Conservation (phyloP, 1,140 invertebrate species). For the Ips typographus region DNA sequence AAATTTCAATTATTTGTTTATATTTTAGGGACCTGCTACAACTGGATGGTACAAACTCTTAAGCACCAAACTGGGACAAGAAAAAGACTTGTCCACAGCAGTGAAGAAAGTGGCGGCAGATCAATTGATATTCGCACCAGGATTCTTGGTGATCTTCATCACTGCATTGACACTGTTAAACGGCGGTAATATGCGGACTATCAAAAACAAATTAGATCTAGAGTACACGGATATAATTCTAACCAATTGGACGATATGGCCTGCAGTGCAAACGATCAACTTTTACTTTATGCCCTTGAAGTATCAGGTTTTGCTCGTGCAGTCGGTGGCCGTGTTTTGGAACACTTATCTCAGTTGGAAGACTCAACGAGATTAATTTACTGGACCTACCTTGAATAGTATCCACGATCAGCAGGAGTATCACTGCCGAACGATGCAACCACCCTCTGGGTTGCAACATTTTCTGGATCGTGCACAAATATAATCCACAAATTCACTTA, state of each 20-base stretch:
- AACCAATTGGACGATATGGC: constrained; percentile 82
- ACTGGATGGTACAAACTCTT: constrained; percentile 35
- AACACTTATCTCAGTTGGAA: constrained; percentile 79
- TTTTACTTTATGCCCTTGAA: constrained; percentile 79
- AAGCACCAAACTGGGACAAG: constrained; percentile 25
- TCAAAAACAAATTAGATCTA: constrained; percentile 60
- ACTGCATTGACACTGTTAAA: constrained; percentile 57
- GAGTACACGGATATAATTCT: constrained; percentile 70
- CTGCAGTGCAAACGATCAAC: constrained; percentile 78
- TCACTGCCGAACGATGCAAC: background rate
- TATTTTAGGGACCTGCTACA: constrained; percentile 36
- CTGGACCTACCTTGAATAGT: constrained; percentile 22
- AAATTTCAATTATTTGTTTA: background rate
- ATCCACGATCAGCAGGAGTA: constrained; percentile 16
- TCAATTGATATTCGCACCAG: constrained; percentile 68
- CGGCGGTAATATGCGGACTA: constrained; percentile 61
- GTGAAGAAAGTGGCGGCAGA: constrained; percentile 73
- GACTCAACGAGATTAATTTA: constrained; percentile 51
- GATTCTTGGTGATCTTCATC: constrained; percentile 63
- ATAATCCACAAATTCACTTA: constrained; percentile 10
- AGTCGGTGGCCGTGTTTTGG: constrained; percentile 81
- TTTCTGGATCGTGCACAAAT: constrained; percentile 2
- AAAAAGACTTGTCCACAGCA: constrained; percentile 26
- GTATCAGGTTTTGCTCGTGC: constrained; percentile 79
- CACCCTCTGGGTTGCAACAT: constrained; percentile 25